A percentile compares a stretch with the other conserved stretches of the same genome.
Evolutionary conservation across 2,888 invertebrate species (phyloP).

Genomic region (Malthinus flaveolus): DNA sequence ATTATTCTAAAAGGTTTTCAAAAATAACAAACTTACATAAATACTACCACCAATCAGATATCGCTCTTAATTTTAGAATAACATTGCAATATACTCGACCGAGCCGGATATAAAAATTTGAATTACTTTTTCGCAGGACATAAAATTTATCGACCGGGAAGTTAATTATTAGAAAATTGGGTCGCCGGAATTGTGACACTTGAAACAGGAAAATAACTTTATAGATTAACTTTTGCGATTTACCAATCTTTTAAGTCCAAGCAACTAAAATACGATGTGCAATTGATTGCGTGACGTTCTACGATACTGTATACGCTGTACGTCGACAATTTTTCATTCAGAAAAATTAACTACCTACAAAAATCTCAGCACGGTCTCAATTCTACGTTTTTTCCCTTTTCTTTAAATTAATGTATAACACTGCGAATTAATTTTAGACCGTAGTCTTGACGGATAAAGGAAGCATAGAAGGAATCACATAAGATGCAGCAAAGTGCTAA

Average conservation of each 20-base stretch:
- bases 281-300: constrained; percentile 10
- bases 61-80: background rate
- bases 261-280: constrained; percentile 2
- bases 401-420: too few species aligned
- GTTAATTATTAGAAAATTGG: background rate
- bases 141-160: too few species aligned
- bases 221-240: background rate
- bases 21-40: background rate
- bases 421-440: too few species aligned
- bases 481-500: constrained; percentile 34
- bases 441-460: too few species aligned
- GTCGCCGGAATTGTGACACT: background rate
- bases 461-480: background rate
- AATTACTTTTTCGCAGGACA: too few species aligned
- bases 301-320: constrained; percentile 9
- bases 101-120: too few species aligned
- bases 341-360: background rate
- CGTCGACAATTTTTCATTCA: constrained; percentile 9
- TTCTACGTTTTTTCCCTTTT: too few species aligned
- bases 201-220: background rate
- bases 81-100: background rate
- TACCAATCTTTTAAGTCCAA: background rate
- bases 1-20: background rate
- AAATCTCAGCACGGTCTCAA: background rate
- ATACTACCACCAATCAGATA: background rate